These are phyloP conservation scores for Corydoras maculifer DNA, from an alignment of 2,113 vertebrate genomes.

Conservation along the genomic window DNA sequence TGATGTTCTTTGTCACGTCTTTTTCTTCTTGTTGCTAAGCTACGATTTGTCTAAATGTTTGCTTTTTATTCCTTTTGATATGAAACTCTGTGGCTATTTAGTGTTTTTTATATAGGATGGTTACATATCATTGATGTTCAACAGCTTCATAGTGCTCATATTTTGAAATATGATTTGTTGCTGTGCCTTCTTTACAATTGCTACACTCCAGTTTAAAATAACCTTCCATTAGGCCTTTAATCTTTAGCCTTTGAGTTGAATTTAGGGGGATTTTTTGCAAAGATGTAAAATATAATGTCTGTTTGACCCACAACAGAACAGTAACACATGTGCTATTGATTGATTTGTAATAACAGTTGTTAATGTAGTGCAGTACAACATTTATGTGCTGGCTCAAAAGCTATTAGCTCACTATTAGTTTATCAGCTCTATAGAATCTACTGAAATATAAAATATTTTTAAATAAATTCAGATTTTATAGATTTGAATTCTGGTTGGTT, in stretches of 20 bases:
- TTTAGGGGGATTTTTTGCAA: constrained; percentile 11
- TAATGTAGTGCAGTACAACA: constrained; percentile 5
- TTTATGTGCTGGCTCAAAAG: background rate
- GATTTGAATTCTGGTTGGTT: too few relatives aligned
- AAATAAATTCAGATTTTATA: too few relatives aligned
- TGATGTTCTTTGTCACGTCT: constrained; percentile 54
- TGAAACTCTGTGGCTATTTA: constrained; percentile 17
- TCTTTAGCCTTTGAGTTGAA: constrained; percentile 4
- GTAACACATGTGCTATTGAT: constrained; percentile 9
- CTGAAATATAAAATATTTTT: background rate
- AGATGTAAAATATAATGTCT: background rate
- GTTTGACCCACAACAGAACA: constrained; percentile 15
- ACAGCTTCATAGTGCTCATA: constrained; percentile 6
- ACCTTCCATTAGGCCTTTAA: constrained; percentile 21
- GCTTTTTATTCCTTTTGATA: constrained; percentile 46
- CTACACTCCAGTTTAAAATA: constrained; percentile 13
- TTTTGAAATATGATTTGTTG: constrained; percentile 30
- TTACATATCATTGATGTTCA: constrained; percentile 20
- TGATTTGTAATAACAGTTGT: constrained; percentile 7
- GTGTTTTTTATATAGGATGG: constrained; percentile 31
- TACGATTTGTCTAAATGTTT: constrained; percentile 43
- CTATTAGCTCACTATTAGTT: constrained; percentile 6
- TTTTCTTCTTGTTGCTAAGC: constrained; percentile 48
- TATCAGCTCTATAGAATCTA: constrained; percentile 2
- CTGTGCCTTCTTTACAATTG: constrained; percentile 40